Evolutionary conservation across 2,797 vertebrate species (phyloP), one percentile per base, ranked within the genome.

Genomic region (Mormyrops boulengeri): DNA sequence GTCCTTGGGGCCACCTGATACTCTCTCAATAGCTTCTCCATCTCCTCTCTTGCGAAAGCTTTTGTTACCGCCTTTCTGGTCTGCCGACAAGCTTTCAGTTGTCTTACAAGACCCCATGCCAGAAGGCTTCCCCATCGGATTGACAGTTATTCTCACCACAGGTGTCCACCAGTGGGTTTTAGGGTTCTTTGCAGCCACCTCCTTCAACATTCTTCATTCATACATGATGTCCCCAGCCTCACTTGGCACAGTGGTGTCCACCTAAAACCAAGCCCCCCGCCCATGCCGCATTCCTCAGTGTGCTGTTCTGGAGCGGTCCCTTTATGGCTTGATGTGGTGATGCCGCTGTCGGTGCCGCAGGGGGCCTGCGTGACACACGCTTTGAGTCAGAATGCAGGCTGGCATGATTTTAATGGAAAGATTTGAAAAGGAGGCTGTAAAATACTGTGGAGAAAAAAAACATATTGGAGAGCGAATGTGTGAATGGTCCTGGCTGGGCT

Each of bases 401-500:
- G 47, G 89, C 57, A 52, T 19, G 3, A 22, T 57, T 34, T 50
- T 86, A 44, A 52, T 86, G 84, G 82, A 87, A 66, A 73, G 30
- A 34, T 41, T 47, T 52, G 47, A 62, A 62, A 34, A 85, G 85
- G 44, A 69, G 19, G 14, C 66, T 84, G 17, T 66, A 19, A 49
- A 89, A 89, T 8, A 41, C 34, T 52, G 82, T 73, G 49, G 49
- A 22, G 22, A 30, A 85, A 85, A 66, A 85, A 84, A 73, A 53
- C 60, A 47, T 66, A 66, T 47, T 88, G 57, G 47, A n/a, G 52
- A 53, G 22, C 2, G 7, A 84, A 47, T 55, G 66, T 88, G 60
- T 41, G 50, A 53, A 44, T 50, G 85, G 30, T 19, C 30, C 19
- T 73, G 89, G 84, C 30, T 87, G 26, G 17, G 26, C 19, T 50